A percentile compares a stretch with the other conserved stretches of the same genome.
Conservation (phyloP, 2,113 vertebrate species). For the Ochotona curzoniae region DNA sequence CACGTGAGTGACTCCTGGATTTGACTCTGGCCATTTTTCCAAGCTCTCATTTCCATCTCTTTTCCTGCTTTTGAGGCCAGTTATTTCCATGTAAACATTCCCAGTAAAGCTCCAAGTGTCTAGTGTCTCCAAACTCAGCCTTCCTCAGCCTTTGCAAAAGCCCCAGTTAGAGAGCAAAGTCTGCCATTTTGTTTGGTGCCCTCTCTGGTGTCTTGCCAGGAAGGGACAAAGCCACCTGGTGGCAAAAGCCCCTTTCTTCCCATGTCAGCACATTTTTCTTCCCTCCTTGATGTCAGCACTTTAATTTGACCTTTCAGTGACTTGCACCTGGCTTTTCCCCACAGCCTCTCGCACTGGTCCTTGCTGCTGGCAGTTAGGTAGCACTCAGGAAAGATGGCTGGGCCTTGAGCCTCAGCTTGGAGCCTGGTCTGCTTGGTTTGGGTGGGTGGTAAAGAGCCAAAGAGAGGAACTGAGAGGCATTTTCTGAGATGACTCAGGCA, state of each 20-base stretch:
- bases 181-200: not conserved
- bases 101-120: not conserved
- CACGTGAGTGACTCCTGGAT: accelerated
- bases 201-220: not conserved
- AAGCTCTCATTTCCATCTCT: not conserved
- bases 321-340: not conserved
- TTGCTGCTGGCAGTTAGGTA: not conserved
- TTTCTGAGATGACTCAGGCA: not conserved
- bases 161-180: not conserved
- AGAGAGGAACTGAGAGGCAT: not conserved
- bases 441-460: not conserved
- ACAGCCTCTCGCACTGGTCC: not conserved
- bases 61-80: not conserved
- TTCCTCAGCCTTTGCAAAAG: not conserved
- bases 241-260: not conserved
- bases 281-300: not conserved
- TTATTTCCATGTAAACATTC: not conserved
- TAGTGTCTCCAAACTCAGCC: not conserved
- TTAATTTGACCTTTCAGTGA: not conserved
- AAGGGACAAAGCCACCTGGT: not conserved
- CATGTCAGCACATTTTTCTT: not conserved
- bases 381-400: not conserved
- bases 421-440: not conserved
- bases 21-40: not conserved
- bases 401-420: not conserved